A percentile compares a stretch with the other conserved stretches of the same genome.
These are phyloP conservation scores for Beroe forskalii DNA, from an alignment of 37 sponge, comb jelly and placozoan genomes.

Conservation along the genomic window DNA sequence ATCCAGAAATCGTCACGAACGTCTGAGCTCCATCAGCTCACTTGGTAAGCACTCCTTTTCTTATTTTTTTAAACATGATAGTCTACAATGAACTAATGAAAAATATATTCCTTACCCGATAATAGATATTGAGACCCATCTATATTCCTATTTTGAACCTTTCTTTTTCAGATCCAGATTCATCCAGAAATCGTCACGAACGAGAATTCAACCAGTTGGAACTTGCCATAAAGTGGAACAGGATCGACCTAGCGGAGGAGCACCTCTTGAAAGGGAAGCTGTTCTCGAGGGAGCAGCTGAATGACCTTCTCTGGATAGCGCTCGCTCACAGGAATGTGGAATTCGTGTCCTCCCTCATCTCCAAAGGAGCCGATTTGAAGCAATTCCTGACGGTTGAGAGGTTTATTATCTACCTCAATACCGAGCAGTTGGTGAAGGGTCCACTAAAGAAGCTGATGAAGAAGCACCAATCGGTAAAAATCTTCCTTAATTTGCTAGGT, in stretches of 20 bases:
- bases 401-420: background rate
- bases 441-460: background rate
- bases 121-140: no score
- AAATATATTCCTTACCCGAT: no score
- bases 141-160: no score
- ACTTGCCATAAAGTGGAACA: slow-evolving; percentile 19
- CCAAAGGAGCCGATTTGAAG: background rate
- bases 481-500: no score
- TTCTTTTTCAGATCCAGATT: background rate
- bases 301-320: slow-evolving; percentile 4
- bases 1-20: background rate
- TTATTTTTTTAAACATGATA: no score
- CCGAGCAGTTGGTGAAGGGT: background rate
- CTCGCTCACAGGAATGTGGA: background rate
- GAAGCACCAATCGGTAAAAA: background rate
- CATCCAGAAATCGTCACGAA: background rate
- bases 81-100: no score
- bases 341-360: background rate
- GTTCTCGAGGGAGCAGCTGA: background rate
- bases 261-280: background rate
- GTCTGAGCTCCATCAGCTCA: no score
- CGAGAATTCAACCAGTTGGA: slow-evolving; percentile 15
- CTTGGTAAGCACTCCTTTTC: no score
- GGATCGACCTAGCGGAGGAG: slow-evolving; percentile 17
- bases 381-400: background rate